Percentiles rank a stretch among this genome's conserved stretches.
Conservation (phyloP, 2,888 invertebrate genomes). For the Melikaiella ostensackeni region DNA sequence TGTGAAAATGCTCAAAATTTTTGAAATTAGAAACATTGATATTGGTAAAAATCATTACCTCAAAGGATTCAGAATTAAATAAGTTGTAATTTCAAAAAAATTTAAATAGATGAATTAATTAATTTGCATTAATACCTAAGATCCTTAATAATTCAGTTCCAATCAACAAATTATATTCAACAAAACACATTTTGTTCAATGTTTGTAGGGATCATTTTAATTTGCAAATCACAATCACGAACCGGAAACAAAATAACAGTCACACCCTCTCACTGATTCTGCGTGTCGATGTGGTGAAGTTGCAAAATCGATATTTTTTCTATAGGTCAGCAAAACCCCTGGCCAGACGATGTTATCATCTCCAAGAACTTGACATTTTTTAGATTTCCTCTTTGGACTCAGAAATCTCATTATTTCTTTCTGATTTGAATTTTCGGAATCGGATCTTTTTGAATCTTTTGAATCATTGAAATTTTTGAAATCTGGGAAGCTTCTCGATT, state of each 20-base stretch:
- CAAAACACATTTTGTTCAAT: neutral
- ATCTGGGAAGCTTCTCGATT: neutral
- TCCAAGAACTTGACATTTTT: constrained; percentile 31
- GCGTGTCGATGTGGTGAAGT: constrained; percentile 43
- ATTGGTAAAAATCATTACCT: too few species aligned
- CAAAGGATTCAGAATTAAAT: too few species aligned
- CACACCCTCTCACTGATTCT: constrained; percentile 16
- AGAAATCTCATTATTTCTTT: neutral
- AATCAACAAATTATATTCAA: neutral
- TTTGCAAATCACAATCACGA: neutral
- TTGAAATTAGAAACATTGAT: too few species aligned
- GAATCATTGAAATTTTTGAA: neutral
- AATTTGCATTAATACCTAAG: neutral
- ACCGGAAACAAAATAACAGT: constrained; percentile 16
- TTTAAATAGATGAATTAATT: neutral
- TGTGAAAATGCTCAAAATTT: too few species aligned
- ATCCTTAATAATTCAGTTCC: neutral
- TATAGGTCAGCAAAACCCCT: constrained; percentile 60
- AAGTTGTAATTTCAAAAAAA: neutral
- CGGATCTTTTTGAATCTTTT: neutral
- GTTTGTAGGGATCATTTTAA: neutral
- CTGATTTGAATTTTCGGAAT: neutral
- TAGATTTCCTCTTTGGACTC: neutral
- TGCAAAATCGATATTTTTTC: constrained; percentile 56
- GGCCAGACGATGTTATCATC: constrained; percentile 62